Base-by-base conservation (phyloP, 2,797 vertebrate species). In the Eurystomus glaucurus region DNA sequence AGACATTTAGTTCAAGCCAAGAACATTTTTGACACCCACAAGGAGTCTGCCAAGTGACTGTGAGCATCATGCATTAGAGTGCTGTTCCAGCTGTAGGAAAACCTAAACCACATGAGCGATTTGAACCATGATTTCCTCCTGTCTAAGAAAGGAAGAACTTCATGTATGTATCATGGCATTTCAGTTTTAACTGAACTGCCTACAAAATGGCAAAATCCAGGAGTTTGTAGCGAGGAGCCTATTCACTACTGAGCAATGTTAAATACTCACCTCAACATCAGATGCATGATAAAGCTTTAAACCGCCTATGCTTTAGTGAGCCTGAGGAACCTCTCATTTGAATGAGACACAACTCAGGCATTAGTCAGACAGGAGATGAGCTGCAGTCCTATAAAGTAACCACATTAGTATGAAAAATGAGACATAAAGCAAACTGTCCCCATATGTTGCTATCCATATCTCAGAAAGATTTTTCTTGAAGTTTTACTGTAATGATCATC, bases 311-410 rank as follows among this genome's bases (percentile, higher is more conserved):
- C 64, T 87, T 64, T 71, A 77, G 58, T 46, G 78, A 95, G 86
- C 74, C 86, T 85, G 48, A 83, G 48, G 94, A 96, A 66, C 51
- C 26, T 71, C 88, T 96, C n/a, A n/a, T 83, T 94, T 88, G 88
- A 95, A 85, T 83, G 81, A 95, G 90, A 77, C 71, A 88, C 78
- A 88, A 50, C 71, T 93, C 86, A 80, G 86, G 78, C 77, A 91
- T 94, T 96, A 94, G 86, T 90, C 94, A 97, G 93, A 91, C 90
- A 88, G 92, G 81, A 93, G 94, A 97, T 93, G 94, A 94, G 88
- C 90, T 65, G 71, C 90, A 91, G 86, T 57, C 85, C 81, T 87
- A 83, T 96, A 96, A 96, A 96, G 90, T 68, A 94, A 94, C 81
- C 46, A 69, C 92, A 91, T 96, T 91, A 96, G 29, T 71, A 95